These are phyloP conservation scores for Galerucella nymphaeae DNA, from an alignment of 2,888 invertebrate genomes.

Conservation along the genomic window DNA sequence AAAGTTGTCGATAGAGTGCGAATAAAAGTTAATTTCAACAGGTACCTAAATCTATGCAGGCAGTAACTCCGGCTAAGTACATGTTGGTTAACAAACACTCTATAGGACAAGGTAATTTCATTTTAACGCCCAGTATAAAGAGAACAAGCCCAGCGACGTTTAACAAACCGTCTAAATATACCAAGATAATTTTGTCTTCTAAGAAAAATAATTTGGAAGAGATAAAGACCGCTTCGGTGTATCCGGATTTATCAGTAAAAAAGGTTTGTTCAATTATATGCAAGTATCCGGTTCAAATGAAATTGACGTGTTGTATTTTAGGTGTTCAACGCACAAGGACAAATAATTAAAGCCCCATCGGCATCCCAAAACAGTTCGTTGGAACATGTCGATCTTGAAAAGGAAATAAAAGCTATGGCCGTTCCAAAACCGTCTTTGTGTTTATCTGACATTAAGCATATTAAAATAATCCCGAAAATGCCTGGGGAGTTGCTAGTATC, in stretches of 20 bases:
- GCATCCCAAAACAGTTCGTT: slow-evolving; percentile 25
- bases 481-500: slow-evolving; percentile 27
- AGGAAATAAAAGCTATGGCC: slow-evolving; percentile 59
- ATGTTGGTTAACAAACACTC: slow-evolving; percentile 40
- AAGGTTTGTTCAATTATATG: slow-evolving; percentile 40
- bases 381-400: slow-evolving; percentile 60
- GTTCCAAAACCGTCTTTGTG: slow-evolving; percentile 54
- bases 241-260: slow-evolving; percentile 54
- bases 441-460: slow-evolving; percentile 44
- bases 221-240: slow-evolving; percentile 40
- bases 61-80: slow-evolving; percentile 32
- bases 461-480: slow-evolving; percentile 39
- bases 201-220: slow-evolving; percentile 56
- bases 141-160: slow-evolving; percentile 37
- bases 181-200: slow-evolving; percentile 68
- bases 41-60: slow-evolving; percentile 8
- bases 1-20: not conserved
- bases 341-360: slow-evolving; percentile 24
- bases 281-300: not conserved
- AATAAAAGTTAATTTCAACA: not conserved
- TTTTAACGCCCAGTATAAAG: slow-evolving; percentile 27
- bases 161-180: slow-evolving; percentile 58
- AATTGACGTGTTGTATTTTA: slow-evolving; percentile 6
- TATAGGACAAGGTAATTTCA: slow-evolving; percentile 28
- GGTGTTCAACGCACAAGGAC: slow-evolving; percentile 35